phyloP scores from a whole-genome alignment of 1,140 invertebrate species.

The Drosophila lacertosa region DNA sequence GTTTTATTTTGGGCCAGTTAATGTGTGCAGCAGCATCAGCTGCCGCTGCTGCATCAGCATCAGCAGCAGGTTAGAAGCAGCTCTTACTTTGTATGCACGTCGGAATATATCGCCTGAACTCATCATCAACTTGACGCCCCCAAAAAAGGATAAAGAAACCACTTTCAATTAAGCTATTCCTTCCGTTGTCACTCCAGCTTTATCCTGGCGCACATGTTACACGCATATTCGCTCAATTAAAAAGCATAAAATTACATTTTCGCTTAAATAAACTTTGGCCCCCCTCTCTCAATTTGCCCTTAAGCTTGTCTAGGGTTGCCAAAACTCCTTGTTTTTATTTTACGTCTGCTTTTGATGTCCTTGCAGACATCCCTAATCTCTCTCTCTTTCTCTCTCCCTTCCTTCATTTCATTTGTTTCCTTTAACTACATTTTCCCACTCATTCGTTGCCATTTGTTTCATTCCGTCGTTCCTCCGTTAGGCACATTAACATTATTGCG shows the following conservation, averaged over 20 bases:
- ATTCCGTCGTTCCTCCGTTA: constrained; percentile 1
- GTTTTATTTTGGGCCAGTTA: constrained; percentile 34
- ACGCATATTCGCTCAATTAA: constrained; percentile 81
- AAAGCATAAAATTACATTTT: constrained; percentile 83
- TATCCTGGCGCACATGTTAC: constrained; percentile 57
- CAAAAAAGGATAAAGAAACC: background rate
- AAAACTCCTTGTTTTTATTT: constrained; percentile 1
- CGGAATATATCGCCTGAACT: constrained; percentile 76
- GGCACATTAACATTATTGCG: constrained; percentile 25
- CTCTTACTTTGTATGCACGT: constrained; percentile 61
- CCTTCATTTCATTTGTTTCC: background rate
- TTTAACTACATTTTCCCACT: constrained; percentile 26
- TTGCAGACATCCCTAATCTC: constrained; percentile 10
- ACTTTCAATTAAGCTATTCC: constrained; percentile 1
- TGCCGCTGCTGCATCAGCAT: constrained; percentile 40
- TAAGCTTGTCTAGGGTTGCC: constrained; percentile 2
- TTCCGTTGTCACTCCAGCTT: constrained; percentile 20
- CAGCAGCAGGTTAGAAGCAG: constrained; percentile 34
- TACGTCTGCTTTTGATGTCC: constrained; percentile 18
- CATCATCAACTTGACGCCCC: constrained; percentile 62
- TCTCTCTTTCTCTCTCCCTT: background rate
- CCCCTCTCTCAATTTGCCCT: background rate
- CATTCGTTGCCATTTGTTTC: constrained; percentile 9
- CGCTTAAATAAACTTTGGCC: constrained; percentile 71
- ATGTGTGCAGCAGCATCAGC: constrained; percentile 54